A percentile compares a stretch with the other conserved stretches of the same genome.
Evolutionary conservation across 2,888 invertebrate genomes (phyloP).

Genomic region (Andricus curvator): DNA sequence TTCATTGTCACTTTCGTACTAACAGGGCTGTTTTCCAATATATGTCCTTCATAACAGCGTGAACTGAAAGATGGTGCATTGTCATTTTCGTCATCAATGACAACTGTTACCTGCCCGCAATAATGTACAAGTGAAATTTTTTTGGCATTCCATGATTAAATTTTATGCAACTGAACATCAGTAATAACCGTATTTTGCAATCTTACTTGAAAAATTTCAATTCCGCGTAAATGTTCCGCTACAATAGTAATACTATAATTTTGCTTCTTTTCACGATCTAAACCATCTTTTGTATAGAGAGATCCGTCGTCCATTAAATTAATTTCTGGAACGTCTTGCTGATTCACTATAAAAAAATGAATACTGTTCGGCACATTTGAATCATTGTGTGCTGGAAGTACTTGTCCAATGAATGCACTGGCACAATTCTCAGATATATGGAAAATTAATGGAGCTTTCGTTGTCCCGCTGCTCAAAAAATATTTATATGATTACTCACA

Average conservation of each 20-base stretch:
- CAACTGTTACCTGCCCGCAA: slow-evolving; percentile 81
- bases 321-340: slow-evolving; percentile 90
- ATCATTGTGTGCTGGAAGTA: slow-evolving; percentile 82
- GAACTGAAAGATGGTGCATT: slow-evolving; percentile 90
- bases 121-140: background rate
- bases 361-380: slow-evolving; percentile 78
- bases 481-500: background rate
- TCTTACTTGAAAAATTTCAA: slow-evolving; percentile 86
- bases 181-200: background rate
- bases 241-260: slow-evolving; percentile 89
- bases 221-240: slow-evolving; percentile 87
- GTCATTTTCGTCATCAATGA: slow-evolving; percentile 93
- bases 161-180: background rate
- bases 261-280: slow-evolving; percentile 88
- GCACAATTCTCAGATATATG: slow-evolving; percentile 88
- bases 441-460: slow-evolving; percentile 86
- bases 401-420: slow-evolving; percentile 86
- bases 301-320: slow-evolving; percentile 89
- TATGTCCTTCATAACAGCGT: slow-evolving; percentile 86
- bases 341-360: slow-evolving; percentile 89
- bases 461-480: slow-evolving; percentile 81
- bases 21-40: slow-evolving; percentile 87
- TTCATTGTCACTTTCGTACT: slow-evolving; percentile 86
- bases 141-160: background rate
- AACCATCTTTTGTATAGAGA: slow-evolving; percentile 86